A percentile compares a stretch with the other conserved stretches of the same genome.
phyloP scores from a whole-genome alignment of 2,113 vertebrate genomes.

The Callocephalon fimbriatum region DNA sequence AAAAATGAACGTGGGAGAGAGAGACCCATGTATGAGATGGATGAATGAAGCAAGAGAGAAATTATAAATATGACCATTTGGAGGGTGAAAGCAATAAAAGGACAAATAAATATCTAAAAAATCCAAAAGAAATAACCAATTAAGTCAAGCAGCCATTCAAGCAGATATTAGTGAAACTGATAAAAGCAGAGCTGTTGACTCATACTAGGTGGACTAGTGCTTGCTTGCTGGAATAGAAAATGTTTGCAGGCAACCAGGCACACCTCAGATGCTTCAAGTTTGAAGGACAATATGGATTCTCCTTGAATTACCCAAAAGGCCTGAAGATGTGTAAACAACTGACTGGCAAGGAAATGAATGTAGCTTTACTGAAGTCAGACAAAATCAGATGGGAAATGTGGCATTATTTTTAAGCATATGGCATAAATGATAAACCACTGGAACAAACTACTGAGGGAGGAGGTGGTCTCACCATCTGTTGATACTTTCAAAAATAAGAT shows the following conservation, averaged over 20 bases:
- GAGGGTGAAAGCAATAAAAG: background rate
- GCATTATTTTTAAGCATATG: slow-evolving; percentile 52
- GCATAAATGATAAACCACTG: slow-evolving; percentile 57
- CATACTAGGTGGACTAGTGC: background rate
- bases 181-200: background rate
- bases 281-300: background rate
- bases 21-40: background rate
- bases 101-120: background rate
- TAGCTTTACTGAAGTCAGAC: background rate
- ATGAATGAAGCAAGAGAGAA: background rate
- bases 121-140: background rate
- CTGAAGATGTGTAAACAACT: background rate
- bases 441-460: slow-evolving; percentile 35
- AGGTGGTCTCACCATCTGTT: slow-evolving; percentile 42
- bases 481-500: slow-evolving; percentile 27
- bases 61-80: background rate
- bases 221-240: background rate
- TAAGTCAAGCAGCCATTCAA: background rate
- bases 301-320: background rate
- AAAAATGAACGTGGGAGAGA: background rate
- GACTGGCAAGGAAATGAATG: background rate
- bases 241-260: background rate
- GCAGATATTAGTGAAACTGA: background rate
- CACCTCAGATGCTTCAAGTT: background rate
- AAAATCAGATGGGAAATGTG: slow-evolving; percentile 37